Conservation (phyloP, 2,797 vertebrate species). For the Darevskia nairensis region DNA sequence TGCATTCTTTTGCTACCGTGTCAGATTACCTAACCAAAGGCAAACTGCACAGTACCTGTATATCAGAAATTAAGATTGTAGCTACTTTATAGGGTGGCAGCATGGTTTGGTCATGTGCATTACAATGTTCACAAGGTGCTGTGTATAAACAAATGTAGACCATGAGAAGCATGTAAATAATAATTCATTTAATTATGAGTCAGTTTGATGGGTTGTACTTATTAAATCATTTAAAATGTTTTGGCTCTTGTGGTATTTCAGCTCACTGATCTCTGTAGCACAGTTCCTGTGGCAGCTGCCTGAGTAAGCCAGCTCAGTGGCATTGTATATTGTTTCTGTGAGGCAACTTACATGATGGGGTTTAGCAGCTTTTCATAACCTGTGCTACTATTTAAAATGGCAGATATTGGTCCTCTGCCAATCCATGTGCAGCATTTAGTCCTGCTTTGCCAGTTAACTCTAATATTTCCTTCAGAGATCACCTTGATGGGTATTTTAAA, state of each 20-base stretch:
- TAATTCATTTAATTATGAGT: background rate
- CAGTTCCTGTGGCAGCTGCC: too few relatives aligned
- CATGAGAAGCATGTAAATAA: background rate
- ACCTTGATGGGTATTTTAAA: slow-evolving; percentile 60
- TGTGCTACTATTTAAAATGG: slow-evolving; percentile 49
- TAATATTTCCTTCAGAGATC: slow-evolving; percentile 52
- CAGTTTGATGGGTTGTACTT: background rate
- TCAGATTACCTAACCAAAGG: background rate
- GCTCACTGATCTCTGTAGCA: background rate
- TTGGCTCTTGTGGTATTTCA: slow-evolving; percentile 39
- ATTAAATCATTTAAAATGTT: background rate
- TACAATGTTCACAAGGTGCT: background rate
- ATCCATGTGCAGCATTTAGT: slow-evolving; percentile 16
- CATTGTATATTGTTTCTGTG: background rate
- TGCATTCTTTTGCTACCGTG: background rate
- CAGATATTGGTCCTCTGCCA: slow-evolving; percentile 45
- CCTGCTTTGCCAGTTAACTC: slow-evolving; percentile 47
- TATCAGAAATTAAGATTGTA: background rate
- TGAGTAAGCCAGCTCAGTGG: background rate
- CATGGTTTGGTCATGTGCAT: background rate
- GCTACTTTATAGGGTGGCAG: background rate
- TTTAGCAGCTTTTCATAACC: slow-evolving; percentile 51
- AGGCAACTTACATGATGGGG: slow-evolving; percentile 27
- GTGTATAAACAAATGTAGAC: background rate
- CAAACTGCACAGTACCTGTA: background rate